Base-by-base conservation (phyloP, 2,113 vertebrate genomes). In the Isichthys henryi region DNA sequence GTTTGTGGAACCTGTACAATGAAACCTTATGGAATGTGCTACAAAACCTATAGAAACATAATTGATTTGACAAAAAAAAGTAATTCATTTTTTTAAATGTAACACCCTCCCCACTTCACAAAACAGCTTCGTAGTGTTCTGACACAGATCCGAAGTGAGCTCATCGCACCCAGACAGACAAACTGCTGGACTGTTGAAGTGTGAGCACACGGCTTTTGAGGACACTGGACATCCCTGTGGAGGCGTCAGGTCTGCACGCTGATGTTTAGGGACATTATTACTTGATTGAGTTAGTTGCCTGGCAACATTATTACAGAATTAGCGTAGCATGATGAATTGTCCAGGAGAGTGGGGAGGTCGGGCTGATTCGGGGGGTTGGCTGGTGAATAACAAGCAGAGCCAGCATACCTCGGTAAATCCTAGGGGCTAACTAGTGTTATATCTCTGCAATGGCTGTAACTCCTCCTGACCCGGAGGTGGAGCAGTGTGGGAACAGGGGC, bases 281-380 rank as follows among this genome's bases (percentile, higher is more conserved):
- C 95, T 97, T 99, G 97, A 99, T 99, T 97, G 97, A 97, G 97
- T 98, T 98, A 97, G 95, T 96, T 95, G 96, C 95, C 95, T 95
- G 92, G 96, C 98, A 98, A 98, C 97, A 97, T 96, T 97, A 97
- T 98, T 98, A 98, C 96, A 96, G 96, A 99, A 99, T 99, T 98
- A 99, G 97, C 96, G 96, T 96, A 96, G 96, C 93, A 96, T 99
- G 98, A 99, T 99, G 96, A 98, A 99, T 99, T 97, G 97, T 97
- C 96, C 96, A 93, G 95, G 95, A 97, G 97, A 98, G 97, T 96
- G 21, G n/a, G 56, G 45, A 19, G 62, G 48, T n/a, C 35, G 27
- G 1, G 84, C n/a, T 45, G 49, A 21, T 31, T 27, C 48, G 46
- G 84, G n/a, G 48, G 21, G 11, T 11, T 15, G 10, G 23, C 17